Evolutionary conservation across 2,888 invertebrate species (phyloP).

Genomic region (Ernsta delagoae): DNA sequence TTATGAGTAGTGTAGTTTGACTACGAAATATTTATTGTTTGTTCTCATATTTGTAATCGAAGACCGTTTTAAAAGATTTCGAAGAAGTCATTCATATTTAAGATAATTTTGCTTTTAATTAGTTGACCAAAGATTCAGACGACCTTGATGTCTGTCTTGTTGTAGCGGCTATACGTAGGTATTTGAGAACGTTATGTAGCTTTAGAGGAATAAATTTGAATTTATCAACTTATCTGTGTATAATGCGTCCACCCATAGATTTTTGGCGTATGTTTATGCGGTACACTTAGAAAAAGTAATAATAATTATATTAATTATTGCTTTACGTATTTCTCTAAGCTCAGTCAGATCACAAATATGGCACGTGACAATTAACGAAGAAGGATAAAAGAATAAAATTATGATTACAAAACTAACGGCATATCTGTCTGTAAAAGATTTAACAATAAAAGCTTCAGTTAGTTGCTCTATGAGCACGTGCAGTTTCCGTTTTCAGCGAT

Average conservation of each 20-base stretch:
- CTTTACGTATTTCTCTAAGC: no score
- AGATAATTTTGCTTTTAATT: conserved; percentile 29
- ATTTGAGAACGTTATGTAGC: conserved; percentile 47
- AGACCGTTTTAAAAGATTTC: conserved; percentile 8
- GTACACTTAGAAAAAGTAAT: conserved; percentile 13
- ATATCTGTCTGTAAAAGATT: background rate
- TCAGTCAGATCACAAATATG: no score
- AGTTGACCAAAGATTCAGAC: conserved; percentile 34
- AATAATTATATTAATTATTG: background rate
- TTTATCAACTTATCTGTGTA: conserved; percentile 46
- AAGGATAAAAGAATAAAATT: background rate
- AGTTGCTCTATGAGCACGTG: background rate
- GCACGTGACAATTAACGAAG: background rate
- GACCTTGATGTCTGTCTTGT: conserved; percentile 45
- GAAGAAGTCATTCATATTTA: conserved; percentile 17
- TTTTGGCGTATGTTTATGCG: conserved; percentile 36
- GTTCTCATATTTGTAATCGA: background rate
- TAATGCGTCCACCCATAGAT: conserved; percentile 40
- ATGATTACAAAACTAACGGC: background rate
- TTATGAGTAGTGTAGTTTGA: background rate
- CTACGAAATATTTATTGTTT: conserved; percentile 17
- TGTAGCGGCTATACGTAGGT: conserved; percentile 41
- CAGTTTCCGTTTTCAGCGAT: background rate
- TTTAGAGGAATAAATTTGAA: conserved; percentile 47
- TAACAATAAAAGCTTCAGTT: background rate